Evolutionary conservation across 35 echinoderm and acorn worm species (phyloP), one percentile per base, ranked within the genome.

Genomic region (Hemicentrotus pulcherrimus): DNA sequence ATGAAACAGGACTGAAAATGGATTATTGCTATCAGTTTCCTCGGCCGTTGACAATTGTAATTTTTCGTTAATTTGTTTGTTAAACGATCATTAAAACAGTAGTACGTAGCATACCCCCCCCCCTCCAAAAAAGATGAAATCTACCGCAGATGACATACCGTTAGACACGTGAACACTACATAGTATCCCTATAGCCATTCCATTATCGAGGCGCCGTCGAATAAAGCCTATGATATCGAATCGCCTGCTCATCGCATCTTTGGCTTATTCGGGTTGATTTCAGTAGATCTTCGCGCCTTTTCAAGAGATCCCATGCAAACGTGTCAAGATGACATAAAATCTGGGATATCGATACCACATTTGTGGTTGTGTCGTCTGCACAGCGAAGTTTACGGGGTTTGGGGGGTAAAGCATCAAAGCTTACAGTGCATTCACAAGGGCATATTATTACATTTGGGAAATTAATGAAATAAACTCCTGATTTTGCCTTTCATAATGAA

Each of bases 281-380:
- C 65, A 78, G 22, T 28, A 78, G 65, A 78, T 78, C 22, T 78
- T 78, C 65, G 65, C 65, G 65, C 65, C 65, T 78, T 78, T 78
- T 28, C 18, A 78, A 78, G 65, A 78, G 65, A 78, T 78, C 65
- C 65, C 65, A 28, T 78, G 18, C 65, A 78, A 78, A 78, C 65
- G 65, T 78, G 65, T 78, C 65, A 78, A 78, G 65, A 78, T 78
- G 65, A 78, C 65, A 78, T n/a, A 78, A 78, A 78, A 78, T 78
- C 65, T 22, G 18, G 65, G 65, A 28, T 78, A 78, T 78, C 65
- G 65, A 78, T 78, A 78, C 65, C 65, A n/a, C 65, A 78, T 78
- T 78, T 78, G 65, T 78, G 65, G 22, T 41, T n/a, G 65, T 78
- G 65, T 28, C 22, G 65, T 78, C 65, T 78, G 65, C 65, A n/a